Evolutionary conservation across 2,888 invertebrate species (phyloP).

Genomic region (Spicauda simplicius): DNA sequence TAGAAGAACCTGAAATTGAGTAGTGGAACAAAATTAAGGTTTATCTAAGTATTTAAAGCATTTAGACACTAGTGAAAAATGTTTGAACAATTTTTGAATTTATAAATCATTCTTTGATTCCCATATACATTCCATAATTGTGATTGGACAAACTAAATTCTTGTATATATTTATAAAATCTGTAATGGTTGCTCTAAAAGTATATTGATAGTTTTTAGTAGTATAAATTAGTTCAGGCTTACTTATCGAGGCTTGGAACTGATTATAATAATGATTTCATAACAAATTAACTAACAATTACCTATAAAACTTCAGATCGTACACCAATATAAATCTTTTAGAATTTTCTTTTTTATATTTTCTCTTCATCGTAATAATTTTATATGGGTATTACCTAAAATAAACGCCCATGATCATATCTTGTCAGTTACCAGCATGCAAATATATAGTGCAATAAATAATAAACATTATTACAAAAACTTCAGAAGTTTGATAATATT

Average conservation of each 20-base stretch:
- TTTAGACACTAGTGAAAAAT: neutral
- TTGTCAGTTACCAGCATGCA: slow-evolving; percentile 15
- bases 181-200: neutral
- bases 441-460: slow-evolving; percentile 17
- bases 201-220: neutral
- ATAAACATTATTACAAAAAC: slow-evolving; percentile 9
- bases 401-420: neutral
- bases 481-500: slow-evolving; percentile 1
- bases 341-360: neutral
- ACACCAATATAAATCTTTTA: neutral
- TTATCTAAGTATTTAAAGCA: neutral
- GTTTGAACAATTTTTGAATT: neutral
- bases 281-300: neutral
- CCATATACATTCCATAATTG: slow-evolving; percentile 14
- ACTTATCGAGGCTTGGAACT: neutral
- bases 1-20: slow-evolving; percentile 44
- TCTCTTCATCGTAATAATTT: neutral
- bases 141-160: neutral
- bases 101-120: neutral
- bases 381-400: neutral
- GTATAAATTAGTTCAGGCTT: neutral
- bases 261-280: neutral
- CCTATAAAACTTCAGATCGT: neutral
- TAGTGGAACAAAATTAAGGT: slow-evolving; percentile 13
- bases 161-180: neutral